These are phyloP conservation scores for Karalla daura DNA, from an alignment of 2,797 vertebrate genomes.

Conservation along the genomic window DNA sequence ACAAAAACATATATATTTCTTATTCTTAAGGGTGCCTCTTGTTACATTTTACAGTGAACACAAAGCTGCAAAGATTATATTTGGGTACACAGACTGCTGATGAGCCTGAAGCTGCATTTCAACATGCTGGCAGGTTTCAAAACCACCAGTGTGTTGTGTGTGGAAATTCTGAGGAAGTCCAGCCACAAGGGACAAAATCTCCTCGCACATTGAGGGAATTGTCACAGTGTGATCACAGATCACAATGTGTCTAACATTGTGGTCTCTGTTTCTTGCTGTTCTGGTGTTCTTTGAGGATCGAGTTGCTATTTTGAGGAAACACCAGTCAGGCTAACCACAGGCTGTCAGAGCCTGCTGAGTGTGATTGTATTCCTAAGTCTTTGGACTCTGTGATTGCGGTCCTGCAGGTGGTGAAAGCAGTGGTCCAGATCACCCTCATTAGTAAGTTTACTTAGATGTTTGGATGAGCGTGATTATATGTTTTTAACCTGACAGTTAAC, in stretches of 20 bases:
- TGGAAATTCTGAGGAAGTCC: conserved; percentile 3
- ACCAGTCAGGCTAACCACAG: conserved; percentile 42
- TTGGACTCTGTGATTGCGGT: conserved; percentile 51
- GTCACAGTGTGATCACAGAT: conserved; percentile 39
- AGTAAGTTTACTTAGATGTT: conserved; percentile 34
- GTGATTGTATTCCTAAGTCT: conserved; percentile 36
- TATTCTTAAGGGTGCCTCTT: neutral
- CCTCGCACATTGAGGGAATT: conserved; percentile 8
- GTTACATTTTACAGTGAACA: neutral
- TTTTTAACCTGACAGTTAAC: conserved; percentile 2
- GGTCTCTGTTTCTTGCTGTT: conserved; percentile 16
- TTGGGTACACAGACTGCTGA: neutral
- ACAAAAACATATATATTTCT: neutral
- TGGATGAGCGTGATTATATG: neutral
- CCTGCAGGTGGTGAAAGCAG: conserved; percentile 33
- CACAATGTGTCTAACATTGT: conserved; percentile 20
- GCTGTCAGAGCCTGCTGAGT: conserved; percentile 40
- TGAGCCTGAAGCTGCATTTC: conserved; percentile 21
- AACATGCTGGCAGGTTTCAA: conserved; percentile 6
- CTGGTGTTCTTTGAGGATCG: conserved; percentile 17
- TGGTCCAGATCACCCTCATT: conserved; percentile 45
- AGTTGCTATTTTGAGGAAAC: conserved; percentile 60
- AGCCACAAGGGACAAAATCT: conserved; percentile 16
- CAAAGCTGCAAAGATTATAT: neutral
- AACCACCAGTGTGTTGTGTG: conserved; percentile 14